Conservation (phyloP, 2,113 vertebrate species). For the Taxidea taxus region DNA sequence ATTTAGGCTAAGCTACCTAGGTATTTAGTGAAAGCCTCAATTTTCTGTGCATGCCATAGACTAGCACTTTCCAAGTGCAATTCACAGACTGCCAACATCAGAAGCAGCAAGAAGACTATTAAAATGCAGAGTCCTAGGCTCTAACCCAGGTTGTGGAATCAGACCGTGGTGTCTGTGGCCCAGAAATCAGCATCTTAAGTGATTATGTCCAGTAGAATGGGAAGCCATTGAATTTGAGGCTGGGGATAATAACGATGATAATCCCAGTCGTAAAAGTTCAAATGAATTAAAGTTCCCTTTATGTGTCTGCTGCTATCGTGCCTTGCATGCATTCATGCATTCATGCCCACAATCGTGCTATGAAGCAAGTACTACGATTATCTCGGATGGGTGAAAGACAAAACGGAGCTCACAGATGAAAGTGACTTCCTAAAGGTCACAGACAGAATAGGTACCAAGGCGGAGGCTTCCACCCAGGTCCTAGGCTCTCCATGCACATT, state of each 20-base stretch:
- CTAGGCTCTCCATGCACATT: background rate
- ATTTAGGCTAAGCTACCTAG: background rate
- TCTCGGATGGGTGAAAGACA: background rate
- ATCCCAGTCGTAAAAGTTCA: too few relatives aligned
- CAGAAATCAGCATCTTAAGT: background rate
- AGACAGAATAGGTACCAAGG: background rate
- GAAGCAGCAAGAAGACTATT: background rate
- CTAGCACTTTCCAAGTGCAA: background rate
- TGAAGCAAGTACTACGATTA: background rate
- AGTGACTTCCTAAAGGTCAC: background rate
- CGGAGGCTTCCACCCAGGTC: background rate
- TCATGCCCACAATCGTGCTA: background rate
- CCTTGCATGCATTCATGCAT: fast-evolving
- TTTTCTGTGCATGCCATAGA: background rate
- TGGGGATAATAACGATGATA: background rate
- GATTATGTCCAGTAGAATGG: background rate
- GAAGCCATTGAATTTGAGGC: background rate
- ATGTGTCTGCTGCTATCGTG: fast-evolving
- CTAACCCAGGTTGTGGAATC: background rate
- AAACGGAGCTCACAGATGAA: background rate
- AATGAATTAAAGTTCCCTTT: background rate
- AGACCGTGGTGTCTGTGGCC: background rate
- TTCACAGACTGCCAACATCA: background rate
- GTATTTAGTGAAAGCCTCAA: background rate
- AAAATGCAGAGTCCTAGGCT: background rate